Conservation (phyloP, 2,888 invertebrate species). For the Acanthacorydalis orientalis region DNA sequence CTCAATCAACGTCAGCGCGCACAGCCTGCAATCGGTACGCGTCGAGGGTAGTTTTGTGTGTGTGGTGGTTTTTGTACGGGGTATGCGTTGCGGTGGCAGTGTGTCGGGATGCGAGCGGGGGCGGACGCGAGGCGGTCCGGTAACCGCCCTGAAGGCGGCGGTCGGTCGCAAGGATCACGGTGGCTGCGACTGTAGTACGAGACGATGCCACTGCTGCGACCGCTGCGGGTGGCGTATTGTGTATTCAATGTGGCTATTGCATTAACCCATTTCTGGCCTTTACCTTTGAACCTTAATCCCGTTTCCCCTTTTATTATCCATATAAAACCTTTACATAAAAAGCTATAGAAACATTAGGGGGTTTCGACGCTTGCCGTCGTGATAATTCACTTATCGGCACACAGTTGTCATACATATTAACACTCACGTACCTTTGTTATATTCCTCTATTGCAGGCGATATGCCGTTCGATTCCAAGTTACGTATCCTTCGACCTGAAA, state of each 20-base stretch:
- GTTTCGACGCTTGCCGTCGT: constrained; percentile 13
- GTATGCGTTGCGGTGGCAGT: no score
- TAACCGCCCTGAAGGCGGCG: no score
- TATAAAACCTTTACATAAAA: constrained; percentile 24
- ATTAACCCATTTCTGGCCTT: constrained; percentile 24
- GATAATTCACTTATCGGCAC: constrained; percentile 9
- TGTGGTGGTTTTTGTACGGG: no score
- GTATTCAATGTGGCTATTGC: constrained; percentile 23
- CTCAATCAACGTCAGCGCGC: not conserved
- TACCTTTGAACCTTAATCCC: constrained; percentile 25
- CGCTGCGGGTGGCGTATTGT: no score
- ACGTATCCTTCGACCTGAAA: constrained; percentile 25
- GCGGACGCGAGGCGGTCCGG: no score
- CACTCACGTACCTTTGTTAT: constrained; percentile 25
- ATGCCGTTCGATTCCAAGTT: constrained; percentile 27
- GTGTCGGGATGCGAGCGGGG: no score
- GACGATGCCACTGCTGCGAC: no score
- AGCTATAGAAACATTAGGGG: constrained; percentile 16
- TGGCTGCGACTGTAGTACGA: no score
- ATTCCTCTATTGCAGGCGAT: constrained; percentile 23
- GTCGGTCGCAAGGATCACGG: no score
- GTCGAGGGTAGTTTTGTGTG: not conserved
- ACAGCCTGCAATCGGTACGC: not conserved
- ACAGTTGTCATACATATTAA: not conserved
- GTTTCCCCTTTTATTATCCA: constrained; percentile 26